These are phyloP conservation scores for Telmatherina bonti DNA, from an alignment of 2,797 vertebrate species.

Conservation along the genomic window DNA sequence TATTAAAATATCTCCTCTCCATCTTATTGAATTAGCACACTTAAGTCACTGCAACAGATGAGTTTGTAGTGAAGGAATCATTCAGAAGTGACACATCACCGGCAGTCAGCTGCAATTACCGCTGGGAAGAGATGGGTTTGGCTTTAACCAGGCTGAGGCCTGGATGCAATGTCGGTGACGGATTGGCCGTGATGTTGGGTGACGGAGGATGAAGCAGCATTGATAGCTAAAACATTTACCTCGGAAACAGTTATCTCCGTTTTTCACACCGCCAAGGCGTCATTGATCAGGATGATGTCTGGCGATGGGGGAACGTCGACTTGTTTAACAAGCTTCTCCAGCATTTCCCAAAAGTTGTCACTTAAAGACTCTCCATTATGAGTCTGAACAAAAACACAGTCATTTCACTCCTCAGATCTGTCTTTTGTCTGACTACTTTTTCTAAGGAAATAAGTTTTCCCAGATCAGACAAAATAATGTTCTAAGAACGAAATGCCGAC, in stretches of 20 bases:
- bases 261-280: constrained; percentile 45
- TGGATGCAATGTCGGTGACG: constrained; percentile 54
- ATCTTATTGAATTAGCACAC: constrained; percentile 46
- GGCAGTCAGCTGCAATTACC: constrained; percentile 54
- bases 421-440: constrained; percentile 62
- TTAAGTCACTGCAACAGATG: constrained; percentile 30
- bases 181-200: constrained; percentile 37
- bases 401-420: constrained; percentile 60
- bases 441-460: constrained; percentile 47
- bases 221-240: constrained; percentile 72
- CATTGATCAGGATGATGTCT: constrained; percentile 72
- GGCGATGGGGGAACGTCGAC: constrained; percentile 38
- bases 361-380: constrained; percentile 69
- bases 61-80: constrained; percentile 37
- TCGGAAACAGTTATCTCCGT: constrained; percentile 42
- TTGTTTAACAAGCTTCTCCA: constrained; percentile 70
- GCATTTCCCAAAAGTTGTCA: constrained; percentile 56
- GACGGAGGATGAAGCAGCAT: constrained; percentile 50
- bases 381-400: constrained; percentile 64
- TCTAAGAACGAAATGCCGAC: constrained; percentile 32
- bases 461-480: constrained; percentile 52
- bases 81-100: constrained; percentile 53
- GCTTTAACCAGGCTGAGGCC: constrained; percentile 46
- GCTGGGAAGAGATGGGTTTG: constrained; percentile 46
- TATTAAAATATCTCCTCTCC: constrained; percentile 51